A percentile compares a stretch with the other conserved stretches of the same genome.
These are phyloP conservation scores for Drosophila kambysellisi DNA, from an alignment of 2,888 invertebrate species.

Conservation along the genomic window DNA sequence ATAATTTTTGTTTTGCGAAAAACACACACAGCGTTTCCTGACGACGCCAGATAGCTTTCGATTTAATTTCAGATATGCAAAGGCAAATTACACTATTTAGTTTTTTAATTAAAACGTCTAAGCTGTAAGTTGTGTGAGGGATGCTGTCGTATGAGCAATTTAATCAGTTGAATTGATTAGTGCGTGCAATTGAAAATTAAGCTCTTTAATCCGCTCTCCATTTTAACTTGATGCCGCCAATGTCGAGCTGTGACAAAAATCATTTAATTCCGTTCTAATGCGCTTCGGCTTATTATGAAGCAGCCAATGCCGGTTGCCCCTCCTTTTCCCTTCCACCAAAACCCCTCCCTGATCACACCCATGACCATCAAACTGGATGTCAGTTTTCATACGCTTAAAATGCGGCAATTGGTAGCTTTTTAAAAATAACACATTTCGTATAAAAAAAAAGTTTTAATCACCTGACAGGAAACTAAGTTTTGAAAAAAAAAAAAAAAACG, in stretches of 20 bases:
- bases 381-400: slow-evolving; percentile 29
- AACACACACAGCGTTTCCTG: not conserved
- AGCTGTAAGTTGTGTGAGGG: slow-evolving; percentile 5
- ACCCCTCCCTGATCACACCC: not conserved
- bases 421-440: not conserved
- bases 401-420: not conserved
- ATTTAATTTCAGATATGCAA: slow-evolving; percentile 70
- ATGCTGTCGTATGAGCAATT: slow-evolving; percentile 11
- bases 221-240: slow-evolving; percentile 34
- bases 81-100: slow-evolving; percentile 15
- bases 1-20: slow-evolving; percentile 9
- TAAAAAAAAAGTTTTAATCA: not conserved
- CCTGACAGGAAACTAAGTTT: not conserved
- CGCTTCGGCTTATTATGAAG: slow-evolving; percentile 57
- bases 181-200: slow-evolving; percentile 39
- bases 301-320: slow-evolving; percentile 9
- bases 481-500: not conserved
- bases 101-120: slow-evolving; percentile 59
- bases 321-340: not conserved
- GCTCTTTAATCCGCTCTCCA: slow-evolving; percentile 48
- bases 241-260: slow-evolving; percentile 59
- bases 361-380: slow-evolving; percentile 19
- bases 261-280: slow-evolving; percentile 59
- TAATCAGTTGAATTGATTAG: slow-evolving; percentile 35
- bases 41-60: slow-evolving; percentile 15